Evolutionary conservation across 2,113 vertebrate species (phyloP).

Genomic region (Albula glossodonta): DNA sequence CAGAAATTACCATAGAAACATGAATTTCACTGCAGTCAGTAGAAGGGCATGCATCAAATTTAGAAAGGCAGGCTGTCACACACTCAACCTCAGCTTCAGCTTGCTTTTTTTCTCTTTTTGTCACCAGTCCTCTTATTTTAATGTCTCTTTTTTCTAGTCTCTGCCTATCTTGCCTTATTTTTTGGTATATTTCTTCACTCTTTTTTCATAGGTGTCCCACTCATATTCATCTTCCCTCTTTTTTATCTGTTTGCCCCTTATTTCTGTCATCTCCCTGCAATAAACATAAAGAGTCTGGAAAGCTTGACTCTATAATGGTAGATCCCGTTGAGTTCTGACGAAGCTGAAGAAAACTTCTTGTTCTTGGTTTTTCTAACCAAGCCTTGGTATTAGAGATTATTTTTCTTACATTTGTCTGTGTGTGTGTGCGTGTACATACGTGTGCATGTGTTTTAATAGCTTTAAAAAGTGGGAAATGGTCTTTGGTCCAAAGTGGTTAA

Average conservation of each 20-base stretch:
- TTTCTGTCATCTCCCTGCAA: neutral
- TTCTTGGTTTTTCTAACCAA: neutral
- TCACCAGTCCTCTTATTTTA: neutral
- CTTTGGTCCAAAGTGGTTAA: neutral
- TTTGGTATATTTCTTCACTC: neutral
- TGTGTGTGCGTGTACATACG: neutral
- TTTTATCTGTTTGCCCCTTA: neutral
- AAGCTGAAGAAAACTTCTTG: neutral
- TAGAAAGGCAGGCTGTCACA: too few species aligned
- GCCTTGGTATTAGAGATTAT: neutral
- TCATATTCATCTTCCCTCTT: neutral
- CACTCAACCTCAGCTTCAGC: too few species aligned
- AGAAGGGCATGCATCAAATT: neutral
- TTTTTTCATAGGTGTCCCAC: neutral
- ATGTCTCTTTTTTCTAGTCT: neutral
- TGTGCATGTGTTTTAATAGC: neutral
- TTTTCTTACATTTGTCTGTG: neutral
- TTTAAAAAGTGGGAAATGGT: neutral
- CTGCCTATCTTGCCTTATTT: neutral
- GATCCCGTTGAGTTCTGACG: neutral
- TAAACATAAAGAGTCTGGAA: neutral
- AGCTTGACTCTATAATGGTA: too few species aligned
- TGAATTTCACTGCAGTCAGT: neutral
- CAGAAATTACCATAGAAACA: neutral
- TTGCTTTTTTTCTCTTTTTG: neutral